These are phyloP conservation scores for Oscheius sp. DNA, from an alignment of 2,888 invertebrate genomes.

Conservation along the genomic window DNA sequence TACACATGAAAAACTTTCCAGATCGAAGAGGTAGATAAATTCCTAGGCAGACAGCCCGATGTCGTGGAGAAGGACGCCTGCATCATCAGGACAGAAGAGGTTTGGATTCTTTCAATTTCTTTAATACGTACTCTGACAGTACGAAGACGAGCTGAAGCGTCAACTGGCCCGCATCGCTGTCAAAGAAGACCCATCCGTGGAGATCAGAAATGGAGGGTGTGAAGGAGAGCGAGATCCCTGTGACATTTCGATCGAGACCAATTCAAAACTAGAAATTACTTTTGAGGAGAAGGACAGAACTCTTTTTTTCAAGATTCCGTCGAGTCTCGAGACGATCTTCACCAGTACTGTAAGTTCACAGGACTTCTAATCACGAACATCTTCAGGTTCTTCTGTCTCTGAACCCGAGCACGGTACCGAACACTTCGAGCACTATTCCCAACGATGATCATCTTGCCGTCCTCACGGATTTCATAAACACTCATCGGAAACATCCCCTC, in stretches of 20 bases:
- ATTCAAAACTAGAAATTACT: too few species aligned
- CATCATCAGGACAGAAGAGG: background rate
- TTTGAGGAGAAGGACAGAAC: too few species aligned
- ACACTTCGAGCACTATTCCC: background rate
- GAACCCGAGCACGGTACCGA: slow-evolving; percentile 16
- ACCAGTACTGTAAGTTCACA: background rate
- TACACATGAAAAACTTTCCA: background rate
- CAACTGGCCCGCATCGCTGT: background rate
- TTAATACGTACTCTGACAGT: background rate
- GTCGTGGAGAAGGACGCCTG: slow-evolving; percentile 28
- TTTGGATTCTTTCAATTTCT: background rate
- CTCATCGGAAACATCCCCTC: slow-evolving; percentile 3
- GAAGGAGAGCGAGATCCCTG: slow-evolving; percentile 7
- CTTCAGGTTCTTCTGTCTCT: slow-evolving; percentile 22
- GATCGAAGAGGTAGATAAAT: slow-evolving; percentile 28
- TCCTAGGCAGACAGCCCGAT: slow-evolving; percentile 26
- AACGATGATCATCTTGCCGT: background rate
- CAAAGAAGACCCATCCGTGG: background rate
- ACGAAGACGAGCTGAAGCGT: background rate
- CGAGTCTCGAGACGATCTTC: too few species aligned
- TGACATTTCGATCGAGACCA: background rate
- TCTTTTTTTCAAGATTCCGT: too few species aligned
- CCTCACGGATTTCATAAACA: slow-evolving; percentile 18
- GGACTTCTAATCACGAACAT: background rate
- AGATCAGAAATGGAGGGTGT: slow-evolving; percentile 6